Evolutionary conservation across 1,140 invertebrate genomes (phyloP), one percentile per base, ranked within the genome.

Genomic region (Bombus sibiricus): DNA sequence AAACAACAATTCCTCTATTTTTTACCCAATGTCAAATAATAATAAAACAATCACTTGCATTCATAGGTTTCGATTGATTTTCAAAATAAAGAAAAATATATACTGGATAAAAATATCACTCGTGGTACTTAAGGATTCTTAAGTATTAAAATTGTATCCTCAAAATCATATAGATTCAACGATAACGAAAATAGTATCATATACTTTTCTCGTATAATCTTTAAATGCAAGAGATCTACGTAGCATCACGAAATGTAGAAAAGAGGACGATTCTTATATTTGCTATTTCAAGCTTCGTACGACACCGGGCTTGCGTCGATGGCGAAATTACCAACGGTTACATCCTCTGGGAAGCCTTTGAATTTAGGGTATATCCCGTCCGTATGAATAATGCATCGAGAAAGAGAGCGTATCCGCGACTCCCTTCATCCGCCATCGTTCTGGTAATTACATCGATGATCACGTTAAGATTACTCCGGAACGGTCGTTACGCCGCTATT

Each of bases 301-400:
- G 66, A 66, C 59, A 47, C 78, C 79, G 59, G 57, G 73, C 62
- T 68, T 72, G 81, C 75, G 59, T 83, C 81, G 83, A 83, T 84
- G 76, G 74, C 82, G 76, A 90, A 90, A 90, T 90, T 90, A 88
- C 88, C 62, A 37, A 85, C 81, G 88, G 85, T 85, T 87, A 90
- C 88, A 90, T 89, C 88, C 89, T 90, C 84, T 89, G 89, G 89
- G 89, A 89, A 90, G 85, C 88, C 86, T 80, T 83, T 81, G 73
- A 90, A 90, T 90, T 89, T 88, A 89, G 89, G 89, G 82, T 81
- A 80, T 75, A 86, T 71, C 76, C 78, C 37, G 3, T 75, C 34
- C 71, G 66, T 62, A 91, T 91, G 86, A 88, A 91, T 86, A 89
- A 89, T 89, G 87, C 88, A 89, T 86, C 57, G 59, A 68, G 81